Percentiles rank a stretch among this genome's conserved stretches.
These are phyloP conservation scores for Chironex yamaguchii DNA, from an alignment of 30 jellyfish, hydroid and myxozoan genomes.

Conservation along the genomic window DNA sequence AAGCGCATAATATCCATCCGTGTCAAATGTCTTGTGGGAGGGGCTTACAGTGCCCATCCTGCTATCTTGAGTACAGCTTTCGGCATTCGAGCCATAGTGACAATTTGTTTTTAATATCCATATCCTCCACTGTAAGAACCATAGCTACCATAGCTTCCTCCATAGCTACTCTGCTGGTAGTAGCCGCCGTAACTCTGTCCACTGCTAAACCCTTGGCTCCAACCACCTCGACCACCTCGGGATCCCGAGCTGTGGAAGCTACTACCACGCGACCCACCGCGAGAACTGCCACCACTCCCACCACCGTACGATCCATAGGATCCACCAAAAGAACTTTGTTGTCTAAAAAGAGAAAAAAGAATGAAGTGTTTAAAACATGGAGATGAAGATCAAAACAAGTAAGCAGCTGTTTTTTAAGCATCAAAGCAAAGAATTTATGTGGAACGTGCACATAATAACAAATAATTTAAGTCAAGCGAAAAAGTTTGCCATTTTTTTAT, in stretches of 20 bases:
- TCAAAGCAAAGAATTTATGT: too few species aligned
- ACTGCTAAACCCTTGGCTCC: conserved; percentile 81
- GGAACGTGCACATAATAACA: too few species aligned
- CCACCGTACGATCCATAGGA: conserved; percentile 82
- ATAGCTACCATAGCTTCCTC: conserved; percentile 65
- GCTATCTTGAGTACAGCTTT: too few species aligned
- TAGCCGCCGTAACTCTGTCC: neutral
- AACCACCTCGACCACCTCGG: conserved; percentile 74
- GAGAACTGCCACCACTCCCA: conserved; percentile 78
- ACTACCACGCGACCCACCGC: conserved; percentile 56
- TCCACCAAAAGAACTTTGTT: conserved; percentile 61
- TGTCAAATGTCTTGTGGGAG: too few species aligned
- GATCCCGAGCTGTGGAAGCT: conserved; percentile 65
- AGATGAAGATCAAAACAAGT: too few species aligned
- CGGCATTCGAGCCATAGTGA: too few species aligned
- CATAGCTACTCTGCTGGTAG: conserved; percentile 60
- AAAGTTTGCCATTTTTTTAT: too few species aligned
- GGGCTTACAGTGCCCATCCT: too few species aligned
- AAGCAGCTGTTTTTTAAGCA: too few species aligned
- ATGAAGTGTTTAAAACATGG: too few species aligned
- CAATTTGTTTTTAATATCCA: conserved; percentile 27
- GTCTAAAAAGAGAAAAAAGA: neutral
- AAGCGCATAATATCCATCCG: too few species aligned
- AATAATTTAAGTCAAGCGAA: too few species aligned
- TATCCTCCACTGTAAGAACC: conserved; percentile 58